phyloP scores from a whole-genome alignment of 2,797 vertebrate genomes.

The Bufotes viridis region DNA sequence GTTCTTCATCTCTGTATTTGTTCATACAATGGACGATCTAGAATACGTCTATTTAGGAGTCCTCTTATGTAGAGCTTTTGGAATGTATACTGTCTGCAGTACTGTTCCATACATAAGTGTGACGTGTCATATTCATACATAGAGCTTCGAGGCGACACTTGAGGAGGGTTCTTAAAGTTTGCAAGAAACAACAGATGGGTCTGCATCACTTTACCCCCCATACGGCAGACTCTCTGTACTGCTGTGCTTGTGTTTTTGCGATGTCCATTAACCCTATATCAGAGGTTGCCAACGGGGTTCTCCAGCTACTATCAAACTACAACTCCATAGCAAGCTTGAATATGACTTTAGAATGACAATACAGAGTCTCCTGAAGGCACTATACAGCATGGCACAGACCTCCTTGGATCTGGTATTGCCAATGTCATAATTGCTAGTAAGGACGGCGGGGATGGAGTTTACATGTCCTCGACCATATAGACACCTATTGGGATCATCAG shows the following conservation, averaged over 20 bases:
- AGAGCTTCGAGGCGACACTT: background rate
- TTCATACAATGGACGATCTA: background rate
- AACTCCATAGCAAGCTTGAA: too few species aligned
- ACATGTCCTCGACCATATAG: background rate
- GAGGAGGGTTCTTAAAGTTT: background rate
- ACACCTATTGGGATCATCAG: background rate
- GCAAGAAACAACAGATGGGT: background rate
- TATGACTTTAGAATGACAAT: too few species aligned
- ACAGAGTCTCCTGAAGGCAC: too few species aligned
- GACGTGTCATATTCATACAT: background rate
- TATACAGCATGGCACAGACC: too few species aligned
- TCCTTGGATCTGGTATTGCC: too few species aligned
- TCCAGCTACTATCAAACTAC: too few species aligned
- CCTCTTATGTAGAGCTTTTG: background rate
- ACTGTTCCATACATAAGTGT: background rate
- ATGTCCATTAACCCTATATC: background rate
- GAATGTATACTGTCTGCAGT: background rate
- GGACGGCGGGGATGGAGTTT: background rate
- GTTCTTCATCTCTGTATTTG: background rate
- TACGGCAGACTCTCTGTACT: background rate
- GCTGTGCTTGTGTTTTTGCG: background rate
- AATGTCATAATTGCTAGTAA: too few species aligned
- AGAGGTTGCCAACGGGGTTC: too few species aligned
- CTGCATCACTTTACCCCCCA: background rate
- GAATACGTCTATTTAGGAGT: background rate